Percentiles rank a stretch among this genome's conserved stretches.
These are phyloP conservation scores for Luscinia luscinia DNA, from an alignment of 2,797 vertebrate genomes.

Conservation along the genomic window DNA sequence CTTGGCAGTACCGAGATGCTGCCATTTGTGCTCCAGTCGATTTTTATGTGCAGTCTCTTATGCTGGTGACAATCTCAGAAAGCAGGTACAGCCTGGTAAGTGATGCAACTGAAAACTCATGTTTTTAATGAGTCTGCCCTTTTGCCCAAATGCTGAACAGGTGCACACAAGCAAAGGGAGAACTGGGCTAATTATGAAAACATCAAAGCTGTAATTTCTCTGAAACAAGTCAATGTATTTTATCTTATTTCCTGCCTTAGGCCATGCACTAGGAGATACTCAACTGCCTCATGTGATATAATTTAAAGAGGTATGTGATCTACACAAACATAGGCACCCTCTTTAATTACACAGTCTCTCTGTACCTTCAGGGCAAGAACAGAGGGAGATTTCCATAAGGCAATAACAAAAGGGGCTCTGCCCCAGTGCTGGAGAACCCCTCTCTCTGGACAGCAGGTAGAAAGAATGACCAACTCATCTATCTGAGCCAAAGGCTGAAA, in stretches of 20 bases:
- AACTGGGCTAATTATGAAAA: background rate
- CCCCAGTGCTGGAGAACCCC: background rate
- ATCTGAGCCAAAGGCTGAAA: background rate
- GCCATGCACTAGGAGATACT: background rate
- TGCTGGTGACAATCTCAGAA: background rate
- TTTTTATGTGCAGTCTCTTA: slow-evolving; percentile 22
- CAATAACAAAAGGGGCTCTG: background rate
- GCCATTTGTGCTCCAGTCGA: background rate
- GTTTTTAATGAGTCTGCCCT: background rate
- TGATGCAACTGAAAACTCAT: background rate
- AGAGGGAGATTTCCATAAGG: background rate
- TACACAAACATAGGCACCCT: background rate
- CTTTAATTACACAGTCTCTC: background rate
- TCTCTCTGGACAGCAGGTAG: background rate
- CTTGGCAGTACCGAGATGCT: background rate
- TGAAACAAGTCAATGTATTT: slow-evolving; percentile 8
- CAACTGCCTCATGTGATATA: background rate
- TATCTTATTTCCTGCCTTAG: slow-evolving; percentile 1
- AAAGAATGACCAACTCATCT: background rate
- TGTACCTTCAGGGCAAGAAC: background rate
- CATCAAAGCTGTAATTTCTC: background rate
- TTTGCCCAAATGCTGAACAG: slow-evolving; percentile 6
- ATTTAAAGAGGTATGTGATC: background rate
- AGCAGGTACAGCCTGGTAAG: background rate
- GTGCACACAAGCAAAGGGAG: background rate